Evolutionary conservation across 2,888 invertebrate genomes (phyloP).

Genomic region (Campoplex nolae): DNA sequence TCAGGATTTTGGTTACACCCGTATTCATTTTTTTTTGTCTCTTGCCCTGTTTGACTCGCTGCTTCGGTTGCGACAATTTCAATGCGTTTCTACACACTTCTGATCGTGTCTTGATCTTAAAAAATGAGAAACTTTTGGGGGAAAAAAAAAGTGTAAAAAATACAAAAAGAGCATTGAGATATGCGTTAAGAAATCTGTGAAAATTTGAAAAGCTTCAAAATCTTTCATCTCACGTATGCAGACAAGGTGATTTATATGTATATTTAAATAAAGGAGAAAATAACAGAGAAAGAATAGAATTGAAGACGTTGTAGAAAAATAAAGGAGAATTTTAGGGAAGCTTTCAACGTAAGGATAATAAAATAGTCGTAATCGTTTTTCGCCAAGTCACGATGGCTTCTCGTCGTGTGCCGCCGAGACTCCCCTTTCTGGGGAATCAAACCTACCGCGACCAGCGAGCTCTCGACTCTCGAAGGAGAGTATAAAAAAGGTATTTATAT

Average conservation of each 20-base stretch:
- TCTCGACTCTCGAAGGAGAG: constrained; percentile 35
- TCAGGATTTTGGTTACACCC: constrained; percentile 41
- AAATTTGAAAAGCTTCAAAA: not conserved
- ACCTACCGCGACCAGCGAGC: constrained; percentile 38
- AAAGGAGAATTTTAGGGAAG: constrained; percentile 38
- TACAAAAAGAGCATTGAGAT: not conserved
- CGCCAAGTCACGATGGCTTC: constrained; percentile 42
- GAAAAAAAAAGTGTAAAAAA: too few species aligned
- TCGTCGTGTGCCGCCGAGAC: constrained; percentile 35
- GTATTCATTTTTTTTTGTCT: constrained; percentile 62
- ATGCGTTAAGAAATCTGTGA: not conserved
- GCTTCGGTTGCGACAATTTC: not conserved
- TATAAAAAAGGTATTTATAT: constrained; percentile 31
- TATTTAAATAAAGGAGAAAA: not conserved
- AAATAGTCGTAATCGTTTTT: constrained; percentile 66
- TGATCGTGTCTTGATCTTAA: too few species aligned
- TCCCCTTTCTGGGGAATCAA: constrained; percentile 45
- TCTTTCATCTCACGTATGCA: not conserved
- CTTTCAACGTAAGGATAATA: constrained; percentile 64
- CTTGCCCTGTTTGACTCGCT: not conserved
- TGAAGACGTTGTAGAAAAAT: not conserved
- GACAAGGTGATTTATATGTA: not conserved
- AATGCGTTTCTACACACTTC: not conserved
- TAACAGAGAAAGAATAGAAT: not conserved
- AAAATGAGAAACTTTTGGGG: too few species aligned